Evolutionary conservation across 2,113 vertebrate genomes (phyloP), one percentile per base, ranked within the genome.

Genomic region (Bos indicus): DNA sequence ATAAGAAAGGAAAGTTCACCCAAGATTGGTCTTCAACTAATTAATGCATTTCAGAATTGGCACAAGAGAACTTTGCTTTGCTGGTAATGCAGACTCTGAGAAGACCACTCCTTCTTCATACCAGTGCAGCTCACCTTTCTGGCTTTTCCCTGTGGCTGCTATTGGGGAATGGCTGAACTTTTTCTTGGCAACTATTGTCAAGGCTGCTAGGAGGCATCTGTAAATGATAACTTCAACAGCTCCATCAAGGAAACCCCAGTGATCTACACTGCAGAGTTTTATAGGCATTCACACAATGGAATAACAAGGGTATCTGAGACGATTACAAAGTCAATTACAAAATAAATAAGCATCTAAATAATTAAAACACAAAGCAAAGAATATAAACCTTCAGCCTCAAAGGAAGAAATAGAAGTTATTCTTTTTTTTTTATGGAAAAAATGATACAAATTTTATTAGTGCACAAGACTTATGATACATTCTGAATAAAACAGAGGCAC

Each of bases 41-140:
- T 98, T 98, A 98, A 97, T 98, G 97, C 80, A 90, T 94, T 96
- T 97, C 90, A 71, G 74, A 97, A 95, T 85, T 91, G 84, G 71
- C 51, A 91, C 9, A 96, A 19, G n/a, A 80, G 56, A 96, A 82
- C 9, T 97, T 71, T 93, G 40, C 86, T 95, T 91, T 93, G 46
- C 40, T 94, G 43, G 19, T 78, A 52, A 94, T 48, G 10, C 36
- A 46, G 57, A 77, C 14, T 85, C 46, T 40, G 83, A 91, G 54
- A 57, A 89, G 94, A 78, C 52, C 26, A 74, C 62, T 40, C 54
- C 10, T 93, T 60, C 14, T 19, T 10, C 57, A 3, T 33, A 40
- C 25, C 10, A 90, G n/a, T 48, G 23, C 19, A 54, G 7, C n/a
- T 88, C 54, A 62, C 21, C 78, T 94, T 87, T 91, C 51, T 95